Evolutionary conservation across 2,888 invertebrate species (phyloP).

Genomic region (Urechis unicinctus): DNA sequence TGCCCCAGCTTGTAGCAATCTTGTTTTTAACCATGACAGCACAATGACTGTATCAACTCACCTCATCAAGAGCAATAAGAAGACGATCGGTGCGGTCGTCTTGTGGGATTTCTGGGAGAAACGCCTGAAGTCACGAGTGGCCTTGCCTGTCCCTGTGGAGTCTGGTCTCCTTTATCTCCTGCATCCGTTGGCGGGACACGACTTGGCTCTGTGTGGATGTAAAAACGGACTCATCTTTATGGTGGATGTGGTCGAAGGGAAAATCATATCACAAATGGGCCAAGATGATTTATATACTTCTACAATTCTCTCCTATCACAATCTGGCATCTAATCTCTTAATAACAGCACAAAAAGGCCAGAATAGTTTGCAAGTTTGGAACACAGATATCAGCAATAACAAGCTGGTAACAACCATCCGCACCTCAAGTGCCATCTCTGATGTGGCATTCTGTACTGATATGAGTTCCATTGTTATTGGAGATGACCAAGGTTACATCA

Average conservation of each 20-base stretch:
- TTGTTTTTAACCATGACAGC: conserved; percentile 9
- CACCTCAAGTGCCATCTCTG: background rate
- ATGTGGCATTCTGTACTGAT: background rate
- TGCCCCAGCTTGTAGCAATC: conserved; percentile 8
- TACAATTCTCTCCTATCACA: background rate
- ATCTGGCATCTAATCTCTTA: background rate
- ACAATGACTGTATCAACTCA: conserved; percentile 13
- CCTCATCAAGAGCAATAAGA: conserved; percentile 11
- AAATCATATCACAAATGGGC: background rate
- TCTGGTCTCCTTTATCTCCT: conserved; percentile 8
- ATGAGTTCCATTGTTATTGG: background rate
- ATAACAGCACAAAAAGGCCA: conserved; percentile 1
- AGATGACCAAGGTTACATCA: background rate
- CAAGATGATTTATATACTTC: background rate
- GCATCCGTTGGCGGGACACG: background rate
- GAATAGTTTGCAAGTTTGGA: conserved; percentile 1
- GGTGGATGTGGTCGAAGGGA: conserved; percentile 3
- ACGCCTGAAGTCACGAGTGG: conserved; percentile 3
- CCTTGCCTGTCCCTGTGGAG: conserved; percentile 8
- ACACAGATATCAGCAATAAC: background rate
- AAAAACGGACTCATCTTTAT: conserved; percentile 7
- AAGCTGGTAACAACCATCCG: background rate
- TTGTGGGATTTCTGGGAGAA: conserved; percentile 12
- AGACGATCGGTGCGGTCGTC: conserved; percentile 9
- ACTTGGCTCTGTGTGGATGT: conserved; percentile 10